phyloP scores from a whole-genome alignment of 2,113 vertebrate genomes.

The Chaetorhynchus papuensis region DNA sequence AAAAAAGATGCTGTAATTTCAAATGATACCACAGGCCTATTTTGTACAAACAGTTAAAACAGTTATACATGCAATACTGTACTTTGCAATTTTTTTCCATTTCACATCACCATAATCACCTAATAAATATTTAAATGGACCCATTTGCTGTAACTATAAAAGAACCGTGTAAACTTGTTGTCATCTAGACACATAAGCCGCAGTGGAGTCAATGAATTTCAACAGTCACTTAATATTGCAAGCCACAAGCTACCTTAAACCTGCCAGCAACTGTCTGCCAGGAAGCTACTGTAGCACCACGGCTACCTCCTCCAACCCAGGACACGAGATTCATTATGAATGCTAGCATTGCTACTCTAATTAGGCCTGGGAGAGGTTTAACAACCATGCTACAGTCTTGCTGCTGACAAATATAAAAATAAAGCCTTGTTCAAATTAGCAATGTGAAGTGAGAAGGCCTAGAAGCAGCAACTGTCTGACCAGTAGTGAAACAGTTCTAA shows the following conservation, averaged over 20 bases:
- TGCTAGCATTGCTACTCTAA: conserved; percentile 88
- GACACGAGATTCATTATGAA: conserved; percentile 86
- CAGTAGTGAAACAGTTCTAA: conserved; percentile 78
- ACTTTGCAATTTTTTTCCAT: conserved; percentile 72
- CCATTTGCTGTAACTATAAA: conserved; percentile 83
- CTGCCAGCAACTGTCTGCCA: conserved; percentile 82
- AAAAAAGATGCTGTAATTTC: conserved; percentile 71
- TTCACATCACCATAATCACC: conserved; percentile 83
- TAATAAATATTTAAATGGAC: conserved; percentile 86
- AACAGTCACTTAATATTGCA: conserved; percentile 84
- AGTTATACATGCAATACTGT: conserved; percentile 71
- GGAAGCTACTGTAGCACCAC: conserved; percentile 78
- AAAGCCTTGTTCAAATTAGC: conserved; percentile 94
- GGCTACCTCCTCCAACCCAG: conserved; percentile 74
- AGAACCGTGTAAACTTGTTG: conserved; percentile 84
- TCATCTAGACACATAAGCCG: conserved; percentile 85
- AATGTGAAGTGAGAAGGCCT: conserved; percentile 83
- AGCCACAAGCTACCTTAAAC: conserved; percentile 81
- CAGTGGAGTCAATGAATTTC: conserved; percentile 85
- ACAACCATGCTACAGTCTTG: conserved; percentile 89
- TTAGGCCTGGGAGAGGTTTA: conserved; percentile 90
- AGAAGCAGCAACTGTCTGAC: conserved; percentile 84
- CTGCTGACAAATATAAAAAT: conserved; percentile 90
- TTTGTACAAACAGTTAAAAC: conserved; percentile 72
- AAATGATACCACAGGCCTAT: conserved; percentile 65